These are phyloP conservation scores for Eugnorisma glareosa DNA, from an alignment of 2,888 invertebrate species.

Conservation along the genomic window DNA sequence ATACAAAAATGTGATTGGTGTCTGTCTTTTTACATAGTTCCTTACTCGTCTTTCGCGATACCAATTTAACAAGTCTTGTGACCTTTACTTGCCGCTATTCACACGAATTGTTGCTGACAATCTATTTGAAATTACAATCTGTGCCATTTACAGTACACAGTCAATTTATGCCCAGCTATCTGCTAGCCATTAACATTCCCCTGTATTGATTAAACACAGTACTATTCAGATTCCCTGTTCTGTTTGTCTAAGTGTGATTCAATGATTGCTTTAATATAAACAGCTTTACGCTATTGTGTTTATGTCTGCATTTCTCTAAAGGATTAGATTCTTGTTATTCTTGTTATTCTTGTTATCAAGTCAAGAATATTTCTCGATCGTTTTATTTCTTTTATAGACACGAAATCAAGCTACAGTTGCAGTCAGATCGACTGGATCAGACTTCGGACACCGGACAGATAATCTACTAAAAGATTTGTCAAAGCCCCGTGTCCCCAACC, in stretches of 20 bases:
- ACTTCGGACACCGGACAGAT: not conserved
- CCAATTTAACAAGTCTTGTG: not conserved
- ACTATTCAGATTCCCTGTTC: conserved; percentile 44
- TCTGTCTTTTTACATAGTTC: not conserved
- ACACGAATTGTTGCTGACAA: conserved; percentile 34
- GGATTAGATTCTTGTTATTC: not conserved
- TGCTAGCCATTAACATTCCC: conserved; percentile 56
- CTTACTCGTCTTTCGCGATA: not conserved
- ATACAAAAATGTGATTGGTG: not conserved
- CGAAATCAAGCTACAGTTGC: not conserved
- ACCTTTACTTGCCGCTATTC: conserved; percentile 10
- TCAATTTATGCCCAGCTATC: conserved; percentile 55
- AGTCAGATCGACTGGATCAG: not conserved
- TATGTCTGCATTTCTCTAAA: not conserved
- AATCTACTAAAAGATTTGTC: not conserved
- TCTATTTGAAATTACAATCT: conserved; percentile 35
- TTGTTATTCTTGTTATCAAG: not conserved
- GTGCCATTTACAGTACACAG: conserved; percentile 26
- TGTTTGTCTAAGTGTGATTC: conserved; percentile 48
- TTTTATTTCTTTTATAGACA: not conserved
- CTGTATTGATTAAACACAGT: conserved; percentile 64
- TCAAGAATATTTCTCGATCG: not conserved
- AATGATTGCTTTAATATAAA: conserved; percentile 33
- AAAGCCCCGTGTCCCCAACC: not conserved
- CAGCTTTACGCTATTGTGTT: conserved; percentile 8